Evolutionary conservation across 2,888 invertebrate genomes (phyloP), one percentile per base, ranked within the genome.

Genomic region (Nycteola revayana): DNA sequence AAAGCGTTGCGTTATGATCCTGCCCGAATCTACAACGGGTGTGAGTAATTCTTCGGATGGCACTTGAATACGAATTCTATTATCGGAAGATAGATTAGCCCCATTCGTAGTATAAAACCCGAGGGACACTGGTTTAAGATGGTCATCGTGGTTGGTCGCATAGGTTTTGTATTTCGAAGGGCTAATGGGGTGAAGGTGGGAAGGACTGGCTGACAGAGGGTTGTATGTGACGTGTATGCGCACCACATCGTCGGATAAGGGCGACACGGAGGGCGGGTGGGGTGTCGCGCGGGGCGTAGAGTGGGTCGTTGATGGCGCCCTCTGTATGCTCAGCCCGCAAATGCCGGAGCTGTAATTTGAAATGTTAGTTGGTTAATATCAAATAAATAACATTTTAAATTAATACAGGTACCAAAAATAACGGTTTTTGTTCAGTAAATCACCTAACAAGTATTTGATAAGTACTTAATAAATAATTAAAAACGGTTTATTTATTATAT

Each of bases 191-290:
- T 90, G 91, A 1, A 91, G 67, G 34, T 77, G 84, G 1, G 84
- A 84, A 7, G 91, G 91, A 49, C 90, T 89, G n/a, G 91, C 91
- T 0, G 80, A 65, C 3, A 82, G 60, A 0, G 90, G 89, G 53
- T 90, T 90, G 75, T 94, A 95, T 1, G 94, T 94, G 32, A 95
- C 95, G 75, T 94, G 95, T 49, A 95, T 95, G 42, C 95, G 90
- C 29, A 95, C 91, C 26, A 94, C 91, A 73, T 95, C 95, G 26
- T 88, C 89, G 0, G 83, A 79, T 25, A 81, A 66, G 0, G 94
- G 93, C 10, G 93, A 92, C 27, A 91, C 91, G 37, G 92, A 92
- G 1, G 90, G 90, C 1, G 90, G 91, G 41, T 90, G 90, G 3
- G 93, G 92, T 0, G 92, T 93, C 14, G 92, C 92, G 14, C 93